Base-by-base conservation (phyloP, 2,888 invertebrate species). In the Limenitis arthemis region DNA sequence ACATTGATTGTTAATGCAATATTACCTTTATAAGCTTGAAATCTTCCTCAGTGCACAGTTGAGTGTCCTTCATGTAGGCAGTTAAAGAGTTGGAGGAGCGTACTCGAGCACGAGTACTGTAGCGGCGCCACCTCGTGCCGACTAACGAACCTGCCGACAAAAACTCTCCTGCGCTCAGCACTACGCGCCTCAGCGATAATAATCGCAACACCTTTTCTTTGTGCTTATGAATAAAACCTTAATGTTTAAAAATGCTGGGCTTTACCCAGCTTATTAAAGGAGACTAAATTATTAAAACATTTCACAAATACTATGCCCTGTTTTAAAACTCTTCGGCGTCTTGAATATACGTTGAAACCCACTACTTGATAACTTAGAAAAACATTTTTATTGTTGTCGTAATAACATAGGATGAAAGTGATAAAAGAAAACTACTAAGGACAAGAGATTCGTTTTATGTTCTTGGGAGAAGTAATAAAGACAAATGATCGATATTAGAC, bases 41-140 rank as follows among this genome's bases (percentile, higher is more conserved):
- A n/a, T n/a, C n/a, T n/a, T n/a, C n/a, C n/a, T n/a, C n/a, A 85
- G 82, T 79, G 80, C 78, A 77, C 68, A 59, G 75, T 80, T 66
- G 68, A 85, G 85, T 72, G 77, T 79, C 80, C 85, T 85, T 79
- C 84, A 82, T 85, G 83, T 84, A 85, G 85, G 85, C 83, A 84
- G 85, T 85, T 85, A 84, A 84, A 85, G 85, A 84, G 85, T 84
- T 83, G 83, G 79, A 82, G 79, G 75, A 78, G 83, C 75, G 73
- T 77, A 68, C 84, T 84, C 64, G 76, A 78, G 78, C 73, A 77
- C 75, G 77, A 84, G 84, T 79, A 74, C 79, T 77, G 79, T 75
- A 73, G 77, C 74, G 72, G 75, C 80, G 80, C 73, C 81, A 79
- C 83, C 81, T 82, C 75, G 75, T 68, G 71, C 68, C 70, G 71